Evolutionary conservation across 2,113 vertebrate species (phyloP).

Genomic region (Charina bottae): DNA sequence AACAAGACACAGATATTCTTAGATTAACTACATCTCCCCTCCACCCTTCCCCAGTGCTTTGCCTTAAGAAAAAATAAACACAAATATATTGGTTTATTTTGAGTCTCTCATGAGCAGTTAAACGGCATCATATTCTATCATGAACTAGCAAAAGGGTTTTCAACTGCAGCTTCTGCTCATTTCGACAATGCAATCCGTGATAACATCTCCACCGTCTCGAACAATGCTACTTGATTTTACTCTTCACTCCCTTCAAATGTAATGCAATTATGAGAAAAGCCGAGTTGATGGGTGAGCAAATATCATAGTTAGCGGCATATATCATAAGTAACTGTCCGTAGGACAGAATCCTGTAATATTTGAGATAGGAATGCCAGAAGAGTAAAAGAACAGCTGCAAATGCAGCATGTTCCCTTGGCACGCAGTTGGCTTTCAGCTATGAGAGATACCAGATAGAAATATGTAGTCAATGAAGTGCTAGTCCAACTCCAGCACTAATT

Average conservation of each 20-base stretch:
- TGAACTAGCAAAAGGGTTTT: neutral
- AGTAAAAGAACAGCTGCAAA: slow-evolving; percentile 13
- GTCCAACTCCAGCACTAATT: neutral
- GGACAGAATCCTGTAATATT: neutral
- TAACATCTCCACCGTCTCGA: slow-evolving; percentile 1
- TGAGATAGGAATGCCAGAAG: slow-evolving; percentile 8
- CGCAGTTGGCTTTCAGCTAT: neutral
- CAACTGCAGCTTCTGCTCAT: neutral
- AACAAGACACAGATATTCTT: neutral
- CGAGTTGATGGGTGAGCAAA: neutral
- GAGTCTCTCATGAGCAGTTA: neutral
- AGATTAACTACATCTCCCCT: neutral
- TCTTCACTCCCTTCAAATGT: neutral
- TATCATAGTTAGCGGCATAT: neutral
- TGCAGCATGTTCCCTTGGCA: neutral
- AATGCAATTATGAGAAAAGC: neutral
- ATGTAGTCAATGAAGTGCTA: neutral
- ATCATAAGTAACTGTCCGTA: neutral
- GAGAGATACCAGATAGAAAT: neutral
- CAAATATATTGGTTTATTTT: neutral
- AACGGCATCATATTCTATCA: neutral
- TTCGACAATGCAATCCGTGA: neutral
- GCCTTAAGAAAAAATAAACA: slow-evolving; percentile 21
- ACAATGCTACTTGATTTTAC: neutral
- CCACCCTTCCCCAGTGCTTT: neutral